phyloP scores from a whole-genome alignment of 2,888 invertebrate genomes.

The Maniola hyperantus region DNA sequence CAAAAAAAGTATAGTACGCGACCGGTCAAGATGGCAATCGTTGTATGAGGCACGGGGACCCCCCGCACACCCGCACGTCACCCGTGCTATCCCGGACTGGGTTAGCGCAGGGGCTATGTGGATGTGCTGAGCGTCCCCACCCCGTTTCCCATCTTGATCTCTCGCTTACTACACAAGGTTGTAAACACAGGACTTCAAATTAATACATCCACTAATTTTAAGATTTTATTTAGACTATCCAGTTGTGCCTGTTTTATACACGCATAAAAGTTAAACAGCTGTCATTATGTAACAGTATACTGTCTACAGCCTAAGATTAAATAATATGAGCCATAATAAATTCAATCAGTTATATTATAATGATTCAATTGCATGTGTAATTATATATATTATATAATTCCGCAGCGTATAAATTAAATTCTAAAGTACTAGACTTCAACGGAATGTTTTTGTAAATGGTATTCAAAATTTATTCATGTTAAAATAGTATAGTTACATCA shows the following conservation, averaged over 20 bases:
- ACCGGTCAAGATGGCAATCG: too few relatives aligned
- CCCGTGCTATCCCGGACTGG: too few relatives aligned
- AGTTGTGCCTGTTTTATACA: constrained; percentile 9
- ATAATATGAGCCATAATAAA: background rate
- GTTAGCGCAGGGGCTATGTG: too few relatives aligned
- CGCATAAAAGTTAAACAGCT: background rate
- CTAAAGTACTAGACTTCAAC: constrained; percentile 4
- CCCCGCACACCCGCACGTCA: too few relatives aligned
- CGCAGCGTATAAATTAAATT: background rate
- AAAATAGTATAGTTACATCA: background rate
- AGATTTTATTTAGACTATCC: constrained; percentile 8
- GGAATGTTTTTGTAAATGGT: constrained; percentile 1
- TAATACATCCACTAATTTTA: background rate
- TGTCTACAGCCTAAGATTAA: too few relatives aligned
- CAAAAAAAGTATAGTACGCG: too few relatives aligned
- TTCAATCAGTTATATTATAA: background rate
- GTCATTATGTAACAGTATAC: background rate
- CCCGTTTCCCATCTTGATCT: too few relatives aligned
- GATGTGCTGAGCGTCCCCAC: too few relatives aligned
- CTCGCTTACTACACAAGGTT: too few relatives aligned
- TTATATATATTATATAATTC: background rate
- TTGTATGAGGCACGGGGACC: too few relatives aligned
- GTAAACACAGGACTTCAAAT: background rate
- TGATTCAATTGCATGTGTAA: background rate
- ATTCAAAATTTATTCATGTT: background rate